A percentile compares a stretch with the other conserved stretches of the same genome.
phyloP scores from a whole-genome alignment of 2,113 vertebrate genomes.

The Bujurquina vittata region DNA sequence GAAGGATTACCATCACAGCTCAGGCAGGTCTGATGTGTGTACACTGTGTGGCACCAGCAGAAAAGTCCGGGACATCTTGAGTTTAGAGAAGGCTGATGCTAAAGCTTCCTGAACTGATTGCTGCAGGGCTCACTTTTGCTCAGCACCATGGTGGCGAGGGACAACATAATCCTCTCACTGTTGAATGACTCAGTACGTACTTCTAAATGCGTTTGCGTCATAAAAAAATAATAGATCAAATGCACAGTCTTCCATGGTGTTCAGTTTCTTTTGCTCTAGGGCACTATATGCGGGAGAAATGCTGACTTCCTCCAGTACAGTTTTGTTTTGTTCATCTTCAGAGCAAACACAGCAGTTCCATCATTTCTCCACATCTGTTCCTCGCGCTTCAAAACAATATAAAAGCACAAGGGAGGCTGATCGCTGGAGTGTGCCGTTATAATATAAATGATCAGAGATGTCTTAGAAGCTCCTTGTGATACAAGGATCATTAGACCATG shows the following conservation, averaged over 20 bases:
- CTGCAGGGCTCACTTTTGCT: conserved; percentile 48
- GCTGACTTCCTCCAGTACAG: conserved; percentile 52
- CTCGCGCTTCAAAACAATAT: conserved; percentile 33
- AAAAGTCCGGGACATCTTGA: conserved; percentile 30
- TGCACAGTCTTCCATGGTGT: conserved; percentile 42
- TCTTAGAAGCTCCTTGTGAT: neutral
- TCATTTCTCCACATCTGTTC: conserved; percentile 69
- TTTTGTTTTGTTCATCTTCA: conserved; percentile 68
- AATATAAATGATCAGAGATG: conserved; percentile 2
- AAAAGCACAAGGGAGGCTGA: conserved; percentile 3
- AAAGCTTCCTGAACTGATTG: conserved; percentile 57
- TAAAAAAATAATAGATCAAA: conserved; percentile 65
- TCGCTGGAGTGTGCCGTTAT: conserved; percentile 7
- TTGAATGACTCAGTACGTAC: conserved; percentile 64
- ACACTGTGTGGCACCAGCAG: conserved; percentile 21
- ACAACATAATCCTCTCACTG: conserved; percentile 59
- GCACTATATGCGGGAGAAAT: conserved; percentile 54
- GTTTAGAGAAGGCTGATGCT: conserved; percentile 31
- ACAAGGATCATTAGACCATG: neutral
- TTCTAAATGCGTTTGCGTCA: conserved; percentile 61
- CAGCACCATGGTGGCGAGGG: conserved; percentile 35
- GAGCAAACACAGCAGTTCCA: conserved; percentile 48
- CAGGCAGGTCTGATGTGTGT: conserved; percentile 22
- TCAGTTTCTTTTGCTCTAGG: conserved; percentile 55
- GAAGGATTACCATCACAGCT: conserved; percentile 14